phyloP scores from a whole-genome alignment of 1,140 invertebrate genomes.

The Drosophila elegans region DNA sequence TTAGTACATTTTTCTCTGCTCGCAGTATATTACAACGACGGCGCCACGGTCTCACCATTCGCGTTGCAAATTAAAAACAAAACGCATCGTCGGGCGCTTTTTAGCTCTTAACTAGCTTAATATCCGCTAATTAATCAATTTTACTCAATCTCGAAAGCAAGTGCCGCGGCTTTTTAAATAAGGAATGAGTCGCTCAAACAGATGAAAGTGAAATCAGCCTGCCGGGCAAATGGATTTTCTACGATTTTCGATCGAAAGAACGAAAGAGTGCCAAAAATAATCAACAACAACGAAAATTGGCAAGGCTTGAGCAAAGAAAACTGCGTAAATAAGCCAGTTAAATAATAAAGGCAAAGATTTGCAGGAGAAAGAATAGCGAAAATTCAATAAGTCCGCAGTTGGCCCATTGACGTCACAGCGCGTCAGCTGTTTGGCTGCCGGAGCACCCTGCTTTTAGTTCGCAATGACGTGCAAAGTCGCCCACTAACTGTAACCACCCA shows the following conservation, averaged over 20 bases:
- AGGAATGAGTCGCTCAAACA: not conserved
- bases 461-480: slow-evolving; percentile 20
- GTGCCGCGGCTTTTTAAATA: not conserved
- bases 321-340: slow-evolving; percentile 51
- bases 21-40: not conserved
- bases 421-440: slow-evolving; percentile 42
- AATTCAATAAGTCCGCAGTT: slow-evolving; percentile 57
- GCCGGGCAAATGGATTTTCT: slow-evolving; percentile 3
- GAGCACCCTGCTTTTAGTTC: slow-evolving; percentile 24
- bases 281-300: slow-evolving; percentile 19
- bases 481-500: slow-evolving; percentile 2
- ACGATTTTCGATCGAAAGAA: slow-evolving; percentile 12
- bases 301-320: slow-evolving; percentile 32
- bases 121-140: slow-evolving; percentile 12
- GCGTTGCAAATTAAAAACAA: slow-evolving; percentile 18
- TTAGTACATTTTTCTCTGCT: not conserved
- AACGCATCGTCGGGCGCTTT: slow-evolving; percentile 17
- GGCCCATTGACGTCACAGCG: slow-evolving; percentile 59
- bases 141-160: slow-evolving; percentile 7
- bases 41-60: slow-evolving; percentile 3
- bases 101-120: slow-evolving; percentile 10
- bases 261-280: slow-evolving; percentile 45
- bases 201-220: slow-evolving; percentile 23
- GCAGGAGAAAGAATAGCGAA: slow-evolving; percentile 23
- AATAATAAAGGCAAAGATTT: slow-evolving; percentile 29